Evolutionary conservation across 1,140 invertebrate species (phyloP).

Genomic region (Wiebesia pumilae): DNA sequence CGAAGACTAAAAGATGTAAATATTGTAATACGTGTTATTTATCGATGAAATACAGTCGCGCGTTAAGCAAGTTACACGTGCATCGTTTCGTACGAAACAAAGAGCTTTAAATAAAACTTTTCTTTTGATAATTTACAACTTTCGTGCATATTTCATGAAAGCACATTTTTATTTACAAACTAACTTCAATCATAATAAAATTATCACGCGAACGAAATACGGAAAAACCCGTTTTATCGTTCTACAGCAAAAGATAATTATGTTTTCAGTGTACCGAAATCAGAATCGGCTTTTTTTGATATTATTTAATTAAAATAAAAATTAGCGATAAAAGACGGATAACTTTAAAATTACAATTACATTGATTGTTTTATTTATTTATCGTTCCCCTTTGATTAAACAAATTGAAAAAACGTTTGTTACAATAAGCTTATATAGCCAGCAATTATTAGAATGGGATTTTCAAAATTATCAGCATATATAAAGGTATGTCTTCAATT

Average conservation of each 20-base stretch:
- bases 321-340: neutral
- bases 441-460: too few relatives aligned
- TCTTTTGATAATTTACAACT: neutral
- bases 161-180: neutral
- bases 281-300: neutral
- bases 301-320: neutral
- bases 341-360: neutral
- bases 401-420: too few relatives aligned
- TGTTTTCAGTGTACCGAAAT: neutral
- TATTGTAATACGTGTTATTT: neutral
- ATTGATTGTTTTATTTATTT: too few relatives aligned
- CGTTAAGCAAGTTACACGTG: too few relatives aligned
- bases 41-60: too few relatives aligned
- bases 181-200: neutral
- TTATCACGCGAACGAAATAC: neutral
- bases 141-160: neutral
- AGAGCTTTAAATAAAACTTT: too few relatives aligned
- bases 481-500: too few relatives aligned
- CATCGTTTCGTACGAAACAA: too few relatives aligned
- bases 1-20: neutral
- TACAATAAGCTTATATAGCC: too few relatives aligned
- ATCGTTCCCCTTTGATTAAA: too few relatives aligned
- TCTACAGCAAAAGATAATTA: neutral
- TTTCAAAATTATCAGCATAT: too few relatives aligned
- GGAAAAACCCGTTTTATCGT: neutral